These are phyloP conservation scores for Avahi laniger DNA, from an alignment of 2,797 vertebrate species.

Conservation along the genomic window DNA sequence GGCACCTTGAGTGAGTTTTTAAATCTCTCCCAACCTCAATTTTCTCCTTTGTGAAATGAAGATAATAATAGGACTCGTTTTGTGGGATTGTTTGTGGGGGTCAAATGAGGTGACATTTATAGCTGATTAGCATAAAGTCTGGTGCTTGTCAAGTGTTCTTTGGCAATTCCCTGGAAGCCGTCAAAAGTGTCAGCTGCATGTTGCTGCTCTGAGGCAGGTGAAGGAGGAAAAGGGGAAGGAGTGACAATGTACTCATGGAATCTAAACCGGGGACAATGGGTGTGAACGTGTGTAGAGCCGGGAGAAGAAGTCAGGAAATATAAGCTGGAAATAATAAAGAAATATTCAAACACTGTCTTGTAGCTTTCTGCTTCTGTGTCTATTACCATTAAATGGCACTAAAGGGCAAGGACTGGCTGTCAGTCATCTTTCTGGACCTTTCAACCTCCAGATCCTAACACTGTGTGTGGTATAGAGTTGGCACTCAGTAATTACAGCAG, in stretches of 20 bases:
- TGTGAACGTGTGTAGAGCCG: background rate
- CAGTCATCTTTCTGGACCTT: background rate
- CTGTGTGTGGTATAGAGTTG: rapidly evolving
- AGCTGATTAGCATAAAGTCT: background rate
- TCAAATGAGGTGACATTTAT: background rate
- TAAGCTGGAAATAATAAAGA: background rate
- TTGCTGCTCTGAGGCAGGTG: background rate
- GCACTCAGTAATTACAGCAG: background rate
- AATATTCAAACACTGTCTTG: background rate
- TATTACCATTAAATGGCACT: background rate
- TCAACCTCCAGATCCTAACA: background rate
- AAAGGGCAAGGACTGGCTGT: too few species aligned
- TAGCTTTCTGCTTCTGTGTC: background rate
- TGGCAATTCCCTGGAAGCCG: background rate
- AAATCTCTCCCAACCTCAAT: background rate
- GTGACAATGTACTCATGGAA: rapidly evolving
- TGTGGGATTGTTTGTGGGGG: background rate
- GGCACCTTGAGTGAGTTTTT: background rate
- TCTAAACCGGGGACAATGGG: background rate
- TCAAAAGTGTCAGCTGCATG: background rate
- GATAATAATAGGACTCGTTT: background rate
- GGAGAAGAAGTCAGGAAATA: background rate
- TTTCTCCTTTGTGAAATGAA: background rate
- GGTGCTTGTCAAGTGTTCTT: background rate
- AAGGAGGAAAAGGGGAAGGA: background rate